Percentiles rank a stretch among this genome's conserved stretches.
phyloP scores from a whole-genome alignment of 37 sponge, comb jelly and placozoan species.

The Agelas oroides region DNA sequence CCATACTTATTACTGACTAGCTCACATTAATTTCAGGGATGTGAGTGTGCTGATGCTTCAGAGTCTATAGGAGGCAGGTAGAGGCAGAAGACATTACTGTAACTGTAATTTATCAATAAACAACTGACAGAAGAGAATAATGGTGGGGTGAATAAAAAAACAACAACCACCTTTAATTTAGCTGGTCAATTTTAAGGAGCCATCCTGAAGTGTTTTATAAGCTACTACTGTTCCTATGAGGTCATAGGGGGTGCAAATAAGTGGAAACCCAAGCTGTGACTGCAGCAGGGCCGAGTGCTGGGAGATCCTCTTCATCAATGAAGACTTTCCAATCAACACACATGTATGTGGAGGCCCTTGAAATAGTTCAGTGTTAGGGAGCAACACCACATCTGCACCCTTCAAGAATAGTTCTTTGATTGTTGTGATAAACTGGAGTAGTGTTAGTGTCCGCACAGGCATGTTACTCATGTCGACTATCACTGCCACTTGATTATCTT shows the following conservation, averaged over 20 bases:
- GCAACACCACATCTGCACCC: constrained; percentile 22
- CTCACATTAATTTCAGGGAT: too few species aligned
- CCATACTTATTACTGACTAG: too few species aligned
- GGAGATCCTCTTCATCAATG: constrained; percentile 8
- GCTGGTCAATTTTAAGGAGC: too few species aligned
- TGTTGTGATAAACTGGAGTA: not conserved
- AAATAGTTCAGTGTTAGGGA: constrained; percentile 18
- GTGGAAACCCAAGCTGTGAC: constrained; percentile 20
- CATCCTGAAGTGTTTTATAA: constrained; percentile 30
- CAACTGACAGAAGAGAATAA: too few species aligned
- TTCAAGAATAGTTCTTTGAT: constrained; percentile 12
- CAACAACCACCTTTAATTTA: too few species aligned
- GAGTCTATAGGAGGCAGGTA: too few species aligned
- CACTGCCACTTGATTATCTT: not conserved
- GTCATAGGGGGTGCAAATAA: constrained; percentile 33
- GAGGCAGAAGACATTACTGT: too few species aligned
- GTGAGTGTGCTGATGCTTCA: too few species aligned
- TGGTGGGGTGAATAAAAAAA: too few species aligned
- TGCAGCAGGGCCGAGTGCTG: constrained; percentile 22
- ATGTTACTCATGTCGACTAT: constrained; percentile 21
- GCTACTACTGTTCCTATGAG: constrained; percentile 38
- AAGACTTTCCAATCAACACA: constrained; percentile 20
- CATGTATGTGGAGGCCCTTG: constrained; percentile 23
- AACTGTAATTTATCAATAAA: too few species aligned
- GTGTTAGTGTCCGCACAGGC: not conserved